A percentile compares a stretch with the other conserved stretches of the same genome.
Evolutionary conservation across 1,140 invertebrate species (phyloP).

Genomic region (Pogonomyrmex barbatus): DNA sequence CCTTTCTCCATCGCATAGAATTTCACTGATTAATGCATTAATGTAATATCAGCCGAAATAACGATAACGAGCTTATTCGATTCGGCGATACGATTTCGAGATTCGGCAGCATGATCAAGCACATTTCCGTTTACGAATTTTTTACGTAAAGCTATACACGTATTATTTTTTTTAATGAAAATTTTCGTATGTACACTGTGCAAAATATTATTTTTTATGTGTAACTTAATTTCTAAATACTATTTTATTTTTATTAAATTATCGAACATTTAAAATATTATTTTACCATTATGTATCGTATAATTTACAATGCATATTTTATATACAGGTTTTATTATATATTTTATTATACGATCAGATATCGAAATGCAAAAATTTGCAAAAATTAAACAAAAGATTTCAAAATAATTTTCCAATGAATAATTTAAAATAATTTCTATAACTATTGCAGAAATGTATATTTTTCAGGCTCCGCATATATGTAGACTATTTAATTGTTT

Average conservation of each 20-base stretch:
- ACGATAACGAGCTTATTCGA: slow-evolving; percentile 1
- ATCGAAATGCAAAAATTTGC: background rate
- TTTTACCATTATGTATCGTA: background rate
- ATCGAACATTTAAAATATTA: slow-evolving; percentile 31
- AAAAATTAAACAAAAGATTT: background rate
- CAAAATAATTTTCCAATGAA: background rate
- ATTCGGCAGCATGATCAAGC: background rate
- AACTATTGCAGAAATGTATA: background rate
- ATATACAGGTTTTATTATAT: background rate
- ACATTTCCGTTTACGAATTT: slow-evolving; percentile 5
- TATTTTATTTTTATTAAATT: background rate
- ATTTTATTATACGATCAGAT: slow-evolving; percentile 2
- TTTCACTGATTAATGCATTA: background rate
- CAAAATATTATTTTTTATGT: slow-evolving; percentile 12
- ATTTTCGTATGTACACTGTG: background rate
- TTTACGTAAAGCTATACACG: background rate
- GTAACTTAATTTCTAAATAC: background rate
- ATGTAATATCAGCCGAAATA: slow-evolving; percentile 2
- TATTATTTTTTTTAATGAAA: slow-evolving; percentile 35
- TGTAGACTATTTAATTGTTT: background rate
- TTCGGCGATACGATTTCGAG: background rate
- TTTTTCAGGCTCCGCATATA: background rate
- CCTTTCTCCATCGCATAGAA: background rate
- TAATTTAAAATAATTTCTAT: background rate
- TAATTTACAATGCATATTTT: background rate